These are phyloP conservation scores for Pinctada fucata DNA, from an alignment of 2,888 invertebrate genomes.

Conservation along the genomic window DNA sequence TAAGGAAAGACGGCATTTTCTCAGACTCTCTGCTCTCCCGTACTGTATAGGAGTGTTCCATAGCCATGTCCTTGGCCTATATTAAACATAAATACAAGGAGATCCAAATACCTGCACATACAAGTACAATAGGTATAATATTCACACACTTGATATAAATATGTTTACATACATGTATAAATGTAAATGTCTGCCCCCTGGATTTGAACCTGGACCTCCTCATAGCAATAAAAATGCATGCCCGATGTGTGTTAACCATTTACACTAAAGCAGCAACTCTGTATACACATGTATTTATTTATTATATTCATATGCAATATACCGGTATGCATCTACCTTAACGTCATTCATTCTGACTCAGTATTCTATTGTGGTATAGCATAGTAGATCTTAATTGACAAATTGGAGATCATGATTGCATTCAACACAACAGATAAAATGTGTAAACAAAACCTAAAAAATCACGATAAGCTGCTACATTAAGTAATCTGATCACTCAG, in stretches of 20 bases:
- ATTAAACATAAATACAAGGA: too few relatives aligned
- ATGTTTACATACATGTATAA: background rate
- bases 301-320: background rate
- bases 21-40: background rate
- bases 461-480: too few relatives aligned
- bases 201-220: conserved; percentile 14
- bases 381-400: too few relatives aligned
- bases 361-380: too few relatives aligned
- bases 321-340: background rate
- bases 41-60: too few relatives aligned
- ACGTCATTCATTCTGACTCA: too few relatives aligned
- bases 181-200: background rate
- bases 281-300: background rate
- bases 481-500: background rate
- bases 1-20: background rate
- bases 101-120: background rate
- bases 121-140: background rate
- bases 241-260: background rate
- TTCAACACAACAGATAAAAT: too few relatives aligned
- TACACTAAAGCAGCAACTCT: background rate
- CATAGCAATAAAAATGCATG: background rate
- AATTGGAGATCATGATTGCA: too few relatives aligned
- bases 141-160: background rate
- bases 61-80: too few relatives aligned
- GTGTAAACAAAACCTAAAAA: too few relatives aligned